These are phyloP conservation scores for Diplolepis rosae DNA, from an alignment of 2,888 invertebrate species.

Conservation along the genomic window DNA sequence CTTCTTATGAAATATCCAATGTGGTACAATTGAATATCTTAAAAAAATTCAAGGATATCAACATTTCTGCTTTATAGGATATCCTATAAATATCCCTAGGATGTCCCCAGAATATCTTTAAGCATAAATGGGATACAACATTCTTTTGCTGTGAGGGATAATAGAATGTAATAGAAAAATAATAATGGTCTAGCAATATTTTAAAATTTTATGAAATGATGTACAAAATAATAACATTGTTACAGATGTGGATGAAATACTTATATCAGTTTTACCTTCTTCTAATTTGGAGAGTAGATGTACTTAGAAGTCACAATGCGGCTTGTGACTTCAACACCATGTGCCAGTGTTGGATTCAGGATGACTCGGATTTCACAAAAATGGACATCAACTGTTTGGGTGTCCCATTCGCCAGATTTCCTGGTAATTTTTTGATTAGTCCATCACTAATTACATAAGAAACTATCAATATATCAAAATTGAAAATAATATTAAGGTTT, in stretches of 20 bases:
- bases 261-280: slow-evolving; percentile 36
- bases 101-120: no score
- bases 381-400: slow-evolving; percentile 81
- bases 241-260: slow-evolving; percentile 38
- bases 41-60: no score
- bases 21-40: no score
- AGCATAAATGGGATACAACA: no score
- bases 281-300: slow-evolving; percentile 73
- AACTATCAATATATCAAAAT: neutral
- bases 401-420: slow-evolving; percentile 83
- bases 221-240: neutral
- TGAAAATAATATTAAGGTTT: neutral
- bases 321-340: slow-evolving; percentile 82
- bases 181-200: no score
- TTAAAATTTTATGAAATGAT: neutral
- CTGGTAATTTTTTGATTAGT: slow-evolving; percentile 75
- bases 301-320: slow-evolving; percentile 74
- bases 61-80: no score
- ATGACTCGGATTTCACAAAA: slow-evolving; percentile 72
- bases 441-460: neutral
- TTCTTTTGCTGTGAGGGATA: no score
- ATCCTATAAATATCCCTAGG: no score
- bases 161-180: no score
- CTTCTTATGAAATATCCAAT: no score
- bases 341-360: slow-evolving; percentile 81